phyloP scores from a whole-genome alignment of 2,888 invertebrate genomes.

The Andrena marginata region DNA sequence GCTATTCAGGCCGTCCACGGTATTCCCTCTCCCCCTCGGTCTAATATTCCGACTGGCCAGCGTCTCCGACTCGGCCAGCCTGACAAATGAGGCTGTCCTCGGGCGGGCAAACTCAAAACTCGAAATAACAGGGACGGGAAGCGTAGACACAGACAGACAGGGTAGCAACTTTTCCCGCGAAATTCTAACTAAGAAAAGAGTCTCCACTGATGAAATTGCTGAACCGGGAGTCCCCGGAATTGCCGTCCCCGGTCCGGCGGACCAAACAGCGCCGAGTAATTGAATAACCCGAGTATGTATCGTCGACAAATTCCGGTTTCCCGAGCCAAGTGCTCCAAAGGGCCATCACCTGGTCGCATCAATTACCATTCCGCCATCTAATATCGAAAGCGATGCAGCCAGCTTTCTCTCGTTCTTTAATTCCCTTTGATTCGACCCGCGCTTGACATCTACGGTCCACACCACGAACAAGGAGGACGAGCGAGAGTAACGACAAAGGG shows the following conservation, averaged over 20 bases:
- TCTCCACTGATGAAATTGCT: background rate
- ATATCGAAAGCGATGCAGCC: background rate
- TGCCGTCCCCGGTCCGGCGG: background rate
- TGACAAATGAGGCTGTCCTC: background rate
- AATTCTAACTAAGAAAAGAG: background rate
- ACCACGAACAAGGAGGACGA: background rate
- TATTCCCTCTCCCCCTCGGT: slow-evolving; percentile 29
- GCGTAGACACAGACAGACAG: background rate
- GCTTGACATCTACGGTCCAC: background rate
- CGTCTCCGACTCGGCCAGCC: slow-evolving; percentile 13
- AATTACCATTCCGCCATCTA: background rate
- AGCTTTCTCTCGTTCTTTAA: background rate
- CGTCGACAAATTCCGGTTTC: no score
- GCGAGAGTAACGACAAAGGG: background rate
- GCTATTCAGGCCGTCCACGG: slow-evolving; percentile 29
- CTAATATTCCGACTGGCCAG: slow-evolving; percentile 28
- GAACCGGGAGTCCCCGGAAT: no score
- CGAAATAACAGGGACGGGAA: slow-evolving; percentile 15
- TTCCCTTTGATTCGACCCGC: background rate
- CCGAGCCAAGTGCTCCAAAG: no score
- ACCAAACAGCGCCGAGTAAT: background rate
- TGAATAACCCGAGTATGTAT: no score
- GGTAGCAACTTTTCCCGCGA: background rate
- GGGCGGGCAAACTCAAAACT: slow-evolving; percentile 4
- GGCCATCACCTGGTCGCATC: no score